Evolutionary conservation across 2,797 vertebrate genomes (phyloP), one percentile per base, ranked within the genome.

Genomic region (Pitangus sulphuratus): DNA sequence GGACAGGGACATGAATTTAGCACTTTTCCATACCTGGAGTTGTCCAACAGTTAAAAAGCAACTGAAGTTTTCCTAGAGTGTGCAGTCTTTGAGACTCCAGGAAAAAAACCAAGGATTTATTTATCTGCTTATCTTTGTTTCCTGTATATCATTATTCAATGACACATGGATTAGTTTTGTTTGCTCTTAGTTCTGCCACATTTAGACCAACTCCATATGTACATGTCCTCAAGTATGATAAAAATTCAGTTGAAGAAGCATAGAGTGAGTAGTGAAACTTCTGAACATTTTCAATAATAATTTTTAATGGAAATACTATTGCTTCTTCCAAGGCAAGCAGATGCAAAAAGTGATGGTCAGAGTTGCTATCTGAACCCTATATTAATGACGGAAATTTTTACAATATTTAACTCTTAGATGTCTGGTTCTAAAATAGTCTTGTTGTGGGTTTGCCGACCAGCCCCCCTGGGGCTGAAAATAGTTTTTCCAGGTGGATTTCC

Each of bases 141-240:
- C 57, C 72, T 88, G 64, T 84, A 3, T 57, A 33, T 81, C 68
- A 51, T 85, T 83, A 76, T 95, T 86, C 89, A 87, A 1, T 76
- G 58, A 44, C 44, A 42, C 31, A 76, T 72, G 91, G 87, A 93
- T 96, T 90, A 93, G 48, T 58, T 89, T 94, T 92, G 71, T 93
- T 96, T 95, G 82, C 72, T 89, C 20, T 89, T 42, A 40, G 40
- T 85, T 94, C 69, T 87, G 65, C 77, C 82, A 69, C 58, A 40
- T 93, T 69, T 84, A 84, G 65, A 75, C 45, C 61, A 54, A 84
- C 30, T 91, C 69, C 35, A 89, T 91, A 93, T 72, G 11, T 89
- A 28, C 22, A 13, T 69, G 33, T 72, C 62, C 51, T 86, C 35
- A 61, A 81, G 20, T 70, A 69, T 75, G 72, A 71, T 69, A 76